Evolutionary conservation across 2,888 invertebrate genomes (phyloP).

Genomic region (Arrhopalites spinosus): DNA sequence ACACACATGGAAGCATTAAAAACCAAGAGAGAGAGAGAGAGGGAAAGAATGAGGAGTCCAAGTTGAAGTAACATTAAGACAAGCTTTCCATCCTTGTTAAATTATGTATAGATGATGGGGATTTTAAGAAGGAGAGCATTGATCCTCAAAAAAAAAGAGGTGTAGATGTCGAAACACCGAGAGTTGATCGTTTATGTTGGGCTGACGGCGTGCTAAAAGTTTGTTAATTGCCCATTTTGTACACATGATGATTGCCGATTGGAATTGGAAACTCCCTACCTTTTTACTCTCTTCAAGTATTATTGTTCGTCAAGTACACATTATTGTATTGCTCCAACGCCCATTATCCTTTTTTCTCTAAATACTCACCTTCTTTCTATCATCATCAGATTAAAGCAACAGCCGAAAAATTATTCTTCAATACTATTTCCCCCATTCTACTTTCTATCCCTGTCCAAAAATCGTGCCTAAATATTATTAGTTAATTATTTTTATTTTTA

Average conservation of each 20-base stretch:
- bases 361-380: too few relatives aligned
- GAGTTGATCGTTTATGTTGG: slow-evolving; percentile 26
- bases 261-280: background rate
- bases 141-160: background rate
- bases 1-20: background rate
- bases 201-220: slow-evolving; percentile 31
- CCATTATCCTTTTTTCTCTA: too few relatives aligned
- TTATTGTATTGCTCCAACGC: too few relatives aligned
- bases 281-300: too few relatives aligned
- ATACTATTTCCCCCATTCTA: too few relatives aligned
- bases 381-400: too few relatives aligned
- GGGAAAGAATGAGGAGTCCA: background rate
- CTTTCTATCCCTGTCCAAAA: too few relatives aligned
- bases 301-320: too few relatives aligned
- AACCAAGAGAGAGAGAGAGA: background rate
- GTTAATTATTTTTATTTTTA: too few relatives aligned
- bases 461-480: too few relatives aligned
- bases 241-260: slow-evolving; percentile 36
- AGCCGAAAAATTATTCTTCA: too few relatives aligned
- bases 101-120: slow-evolving; percentile 25
- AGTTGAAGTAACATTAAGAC: slow-evolving; percentile 17
- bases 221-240: slow-evolving; percentile 39
- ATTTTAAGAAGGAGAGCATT: slow-evolving; percentile 26
- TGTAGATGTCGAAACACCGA: slow-evolving; percentile 16
- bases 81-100: slow-evolving; percentile 8